Conservation (phyloP, 2,888 invertebrate species). For the Lasioglossum pauxillum region DNA sequence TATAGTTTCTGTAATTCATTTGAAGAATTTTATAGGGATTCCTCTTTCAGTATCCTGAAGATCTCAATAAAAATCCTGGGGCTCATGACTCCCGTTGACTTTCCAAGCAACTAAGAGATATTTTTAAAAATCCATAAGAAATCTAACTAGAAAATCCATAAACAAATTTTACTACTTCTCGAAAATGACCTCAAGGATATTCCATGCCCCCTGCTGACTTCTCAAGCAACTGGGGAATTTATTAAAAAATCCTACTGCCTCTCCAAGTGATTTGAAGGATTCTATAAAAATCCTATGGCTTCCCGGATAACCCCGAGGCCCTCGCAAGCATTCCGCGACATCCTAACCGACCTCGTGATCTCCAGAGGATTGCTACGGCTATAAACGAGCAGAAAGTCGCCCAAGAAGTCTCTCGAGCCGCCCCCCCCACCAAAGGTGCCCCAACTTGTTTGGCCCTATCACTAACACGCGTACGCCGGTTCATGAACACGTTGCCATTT, state of each 20-base stretch:
- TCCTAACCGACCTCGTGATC: neutral
- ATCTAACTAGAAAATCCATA: too few relatives aligned
- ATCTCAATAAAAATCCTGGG: neutral
- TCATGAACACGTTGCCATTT: constrained; percentile 1
- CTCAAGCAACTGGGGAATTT: neutral
- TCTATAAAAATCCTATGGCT: neutral
- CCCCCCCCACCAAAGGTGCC: neutral
- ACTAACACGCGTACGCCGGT: neutral
- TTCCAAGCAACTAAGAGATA: too few relatives aligned
- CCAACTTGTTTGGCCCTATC: neutral
- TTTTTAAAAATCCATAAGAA: too few relatives aligned
- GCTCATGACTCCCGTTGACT: neutral
- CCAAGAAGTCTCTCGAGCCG: neutral
- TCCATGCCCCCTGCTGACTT: neutral
- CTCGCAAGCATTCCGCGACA: neutral
- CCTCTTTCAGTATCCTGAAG: neutral
- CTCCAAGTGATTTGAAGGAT: neutral
- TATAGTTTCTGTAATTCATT: neutral
- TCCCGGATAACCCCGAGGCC: neutral
- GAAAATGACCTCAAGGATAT: too few relatives aligned
- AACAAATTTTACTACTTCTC: too few relatives aligned
- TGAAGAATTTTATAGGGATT: neutral
- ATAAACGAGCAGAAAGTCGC: neutral
- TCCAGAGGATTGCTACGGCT: neutral
- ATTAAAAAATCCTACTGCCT: neutral